These are phyloP conservation scores for Macaria liturata DNA, from an alignment of 2,888 invertebrate genomes.

Conservation along the genomic window DNA sequence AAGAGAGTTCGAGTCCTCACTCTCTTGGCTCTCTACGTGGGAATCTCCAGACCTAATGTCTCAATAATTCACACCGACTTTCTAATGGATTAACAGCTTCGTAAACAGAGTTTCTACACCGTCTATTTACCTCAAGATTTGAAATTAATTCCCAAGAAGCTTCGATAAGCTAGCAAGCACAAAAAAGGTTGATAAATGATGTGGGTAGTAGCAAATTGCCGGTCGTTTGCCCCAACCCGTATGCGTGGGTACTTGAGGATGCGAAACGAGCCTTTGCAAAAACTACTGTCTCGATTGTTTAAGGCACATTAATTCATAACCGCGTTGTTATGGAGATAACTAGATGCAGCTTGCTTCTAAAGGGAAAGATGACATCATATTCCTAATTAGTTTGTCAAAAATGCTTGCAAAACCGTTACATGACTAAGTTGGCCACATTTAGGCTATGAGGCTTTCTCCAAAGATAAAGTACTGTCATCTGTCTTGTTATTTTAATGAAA, in stretches of 20 bases:
- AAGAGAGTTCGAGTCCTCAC: constrained; percentile 11
- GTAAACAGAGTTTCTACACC: constrained; percentile 29
- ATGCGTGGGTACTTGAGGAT: constrained; percentile 49
- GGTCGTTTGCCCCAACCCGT: constrained; percentile 58
- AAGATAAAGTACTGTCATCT: constrained; percentile 21
- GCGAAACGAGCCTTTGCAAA: constrained; percentile 27
- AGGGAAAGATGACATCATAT: constrained; percentile 28
- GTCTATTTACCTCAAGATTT: constrained; percentile 4
- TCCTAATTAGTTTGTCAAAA: constrained; percentile 12
- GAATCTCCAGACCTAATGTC: constrained; percentile 41
- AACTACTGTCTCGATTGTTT: constrained; percentile 30
- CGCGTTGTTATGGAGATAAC: constrained; percentile 25
- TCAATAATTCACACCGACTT: constrained; percentile 46
- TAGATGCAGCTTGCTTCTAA: constrained; percentile 25
- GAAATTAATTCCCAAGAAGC: constrained; percentile 1
- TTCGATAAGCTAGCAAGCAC: constrained; percentile 6
- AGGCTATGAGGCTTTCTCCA: constrained; percentile 18
- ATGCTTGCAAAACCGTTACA: constrained; percentile 19
- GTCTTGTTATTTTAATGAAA: constrained; percentile 21
- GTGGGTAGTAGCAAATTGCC: constrained; percentile 60
- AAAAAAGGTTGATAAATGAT: constrained; percentile 37
- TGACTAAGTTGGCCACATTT: constrained; percentile 10
- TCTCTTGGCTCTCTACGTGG: constrained; percentile 31
- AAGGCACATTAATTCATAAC: constrained; percentile 26
- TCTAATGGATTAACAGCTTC: constrained; percentile 43